Conservation (phyloP, 2,113 vertebrate species). For the Noturus placidus region DNA sequence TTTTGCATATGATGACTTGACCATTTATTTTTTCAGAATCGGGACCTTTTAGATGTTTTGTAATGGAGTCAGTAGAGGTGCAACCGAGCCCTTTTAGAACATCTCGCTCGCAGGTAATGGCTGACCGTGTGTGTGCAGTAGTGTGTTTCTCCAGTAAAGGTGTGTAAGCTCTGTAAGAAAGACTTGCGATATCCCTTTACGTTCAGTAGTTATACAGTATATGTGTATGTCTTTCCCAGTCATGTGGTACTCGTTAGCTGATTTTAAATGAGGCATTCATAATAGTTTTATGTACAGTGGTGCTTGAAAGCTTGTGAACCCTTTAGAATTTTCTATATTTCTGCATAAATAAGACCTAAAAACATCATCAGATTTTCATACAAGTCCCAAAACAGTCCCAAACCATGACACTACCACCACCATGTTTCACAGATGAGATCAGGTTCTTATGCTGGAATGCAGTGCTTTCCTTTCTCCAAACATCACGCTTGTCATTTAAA, state of each 20-base stretch:
- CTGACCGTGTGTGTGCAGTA: not conserved
- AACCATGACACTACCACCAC: no score
- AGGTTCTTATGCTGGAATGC: no score
- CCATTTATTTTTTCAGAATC: not conserved
- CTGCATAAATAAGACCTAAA: no score
- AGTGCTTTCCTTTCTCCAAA: no score
- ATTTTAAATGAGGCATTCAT: not conserved
- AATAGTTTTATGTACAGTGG: not conserved
- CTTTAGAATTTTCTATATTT: no score
- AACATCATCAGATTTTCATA: no score
- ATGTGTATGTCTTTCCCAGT: not conserved
- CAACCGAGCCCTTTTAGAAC: not conserved
- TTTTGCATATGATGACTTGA: not conserved
- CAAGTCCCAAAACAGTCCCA: no score
- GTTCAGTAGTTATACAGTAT: not conserved
- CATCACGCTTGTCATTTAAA: no score
- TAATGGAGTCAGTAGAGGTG: conserved; percentile 5
- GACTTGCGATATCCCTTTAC: not conserved
- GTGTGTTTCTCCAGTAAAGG: not conserved
- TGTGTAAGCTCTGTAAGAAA: not conserved
- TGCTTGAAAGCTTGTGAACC: no score
- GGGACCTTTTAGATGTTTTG: not conserved
- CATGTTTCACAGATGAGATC: no score
- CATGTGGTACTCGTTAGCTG: not conserved
- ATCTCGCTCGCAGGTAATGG: not conserved